phyloP scores from a whole-genome alignment of 2,888 invertebrate genomes.

The Sminthurinus aureus region DNA sequence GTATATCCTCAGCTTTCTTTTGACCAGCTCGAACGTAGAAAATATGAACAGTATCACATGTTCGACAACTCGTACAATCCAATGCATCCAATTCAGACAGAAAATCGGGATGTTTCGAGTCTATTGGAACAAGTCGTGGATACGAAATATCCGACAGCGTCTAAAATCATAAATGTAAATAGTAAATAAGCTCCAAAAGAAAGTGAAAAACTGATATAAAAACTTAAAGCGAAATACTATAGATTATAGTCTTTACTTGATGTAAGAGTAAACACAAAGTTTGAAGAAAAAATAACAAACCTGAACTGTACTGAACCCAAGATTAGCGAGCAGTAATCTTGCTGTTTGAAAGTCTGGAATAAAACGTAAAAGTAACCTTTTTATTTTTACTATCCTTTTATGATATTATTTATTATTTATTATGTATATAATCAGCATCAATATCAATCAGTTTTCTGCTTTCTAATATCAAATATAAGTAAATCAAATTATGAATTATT shows the following conservation, averaged over 20 bases:
- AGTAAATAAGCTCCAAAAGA: neutral
- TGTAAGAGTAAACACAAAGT: too few relatives aligned
- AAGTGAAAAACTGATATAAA: neutral
- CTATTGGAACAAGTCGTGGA: constrained; percentile 75
- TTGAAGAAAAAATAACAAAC: constrained; percentile 32
- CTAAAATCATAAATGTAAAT: constrained; percentile 34
- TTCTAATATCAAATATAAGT: too few relatives aligned
- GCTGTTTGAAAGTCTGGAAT: constrained; percentile 88
- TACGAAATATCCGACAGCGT: constrained; percentile 51
- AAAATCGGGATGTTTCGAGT: constrained; percentile 76
- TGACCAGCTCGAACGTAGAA: constrained; percentile 93
- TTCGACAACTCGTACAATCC: constrained; percentile 86
- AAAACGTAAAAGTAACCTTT: too few relatives aligned
- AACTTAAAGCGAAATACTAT: too few relatives aligned
- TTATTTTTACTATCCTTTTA: too few relatives aligned
- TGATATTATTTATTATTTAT: too few relatives aligned
- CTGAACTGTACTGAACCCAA: constrained; percentile 78
- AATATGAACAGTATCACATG: constrained; percentile 90
- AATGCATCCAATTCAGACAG: constrained; percentile 79
- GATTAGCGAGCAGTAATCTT: constrained; percentile 91
- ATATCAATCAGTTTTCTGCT: too few relatives aligned
- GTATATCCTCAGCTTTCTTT: constrained; percentile 77
- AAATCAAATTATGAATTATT: too few relatives aligned
- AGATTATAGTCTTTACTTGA: too few relatives aligned
- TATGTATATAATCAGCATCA: too few relatives aligned